Evolutionary conservation across 2,797 vertebrate species (phyloP).

Genomic region (Florisuga fusca): DNA sequence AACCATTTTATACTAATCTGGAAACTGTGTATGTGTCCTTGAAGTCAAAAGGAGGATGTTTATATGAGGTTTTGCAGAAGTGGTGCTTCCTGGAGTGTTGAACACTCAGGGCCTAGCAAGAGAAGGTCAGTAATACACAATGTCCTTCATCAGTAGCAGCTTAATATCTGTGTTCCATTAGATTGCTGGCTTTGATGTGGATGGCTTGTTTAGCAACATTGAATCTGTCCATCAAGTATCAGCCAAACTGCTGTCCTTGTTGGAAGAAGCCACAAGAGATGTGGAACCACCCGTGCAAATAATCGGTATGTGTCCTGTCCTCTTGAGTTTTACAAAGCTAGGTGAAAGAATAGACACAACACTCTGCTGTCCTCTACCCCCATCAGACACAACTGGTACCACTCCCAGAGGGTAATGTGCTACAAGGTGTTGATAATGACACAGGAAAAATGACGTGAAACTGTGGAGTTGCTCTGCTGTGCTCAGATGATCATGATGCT

Average conservation of each 20-base stretch:
- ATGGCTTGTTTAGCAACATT: constrained; percentile 94
- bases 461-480: not conserved
- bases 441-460: constrained; percentile 14
- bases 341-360: constrained; percentile 52
- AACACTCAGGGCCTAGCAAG: not conserved
- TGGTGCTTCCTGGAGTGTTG: not conserved
- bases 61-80: not conserved
- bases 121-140: not conserved
- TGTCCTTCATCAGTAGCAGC: not conserved
- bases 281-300: constrained; percentile 88
- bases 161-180: constrained; percentile 76
- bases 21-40: constrained; percentile 4
- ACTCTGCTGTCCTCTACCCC: not conserved
- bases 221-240: constrained; percentile 92
- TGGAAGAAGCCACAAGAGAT: constrained; percentile 87
- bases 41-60: constrained; percentile 48
- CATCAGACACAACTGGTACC: not conserved
- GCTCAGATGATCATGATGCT: not conserved
- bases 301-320: constrained; percentile 85
- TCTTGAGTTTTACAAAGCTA: constrained; percentile 48
- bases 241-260: constrained; percentile 85
- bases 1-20: not conserved
- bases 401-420: not conserved
- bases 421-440: constrained; percentile 5
- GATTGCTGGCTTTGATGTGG: constrained; percentile 88